Evolutionary conservation across 2,888 invertebrate genomes (phyloP), one percentile per base, ranked within the genome.

Genomic region (Nudaria mundana): DNA sequence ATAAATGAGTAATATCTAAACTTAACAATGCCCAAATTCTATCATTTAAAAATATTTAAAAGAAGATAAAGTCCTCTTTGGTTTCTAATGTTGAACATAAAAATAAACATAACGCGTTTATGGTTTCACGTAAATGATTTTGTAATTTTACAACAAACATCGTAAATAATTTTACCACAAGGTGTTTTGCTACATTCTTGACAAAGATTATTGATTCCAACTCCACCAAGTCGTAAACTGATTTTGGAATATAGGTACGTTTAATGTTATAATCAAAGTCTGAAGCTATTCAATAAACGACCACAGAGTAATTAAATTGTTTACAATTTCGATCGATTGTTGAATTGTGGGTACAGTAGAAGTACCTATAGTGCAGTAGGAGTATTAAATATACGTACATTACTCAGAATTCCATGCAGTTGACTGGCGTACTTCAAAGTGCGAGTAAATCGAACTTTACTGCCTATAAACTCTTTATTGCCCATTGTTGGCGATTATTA

Each of bases 401-500:
- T n/a, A 71, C 69, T 70, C 66, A 47, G 61, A 66, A 73, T 67
- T 62, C 66, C 70, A 69, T 71, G 71, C 73, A 67, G 64, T 76
- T 70, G 73, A 77, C 76, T 79, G 63, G 71, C 66, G 67, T 70
- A 63, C 63, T 63, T 54, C 71, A 62, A 70, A 66, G 80, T 76
- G 80, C 74, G 75, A 76, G 70, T 64, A 71, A 80, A 81, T 85
- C 84, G 82, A 84, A 84, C 64, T 86, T 86, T 85, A 87, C 76
- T 77, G 79, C 82, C 85, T 82, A 87, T 87, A 87, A 87, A 87
- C 63, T 79, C 80, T 86, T 87, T 87, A 87, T 85, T 74, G 82
- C 82, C 83, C 82, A 86, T 87, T 87, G 85, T 87, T 81, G 81
- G 80, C 83, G 78, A 86, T 85, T 86, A 87, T 85, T 86, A 85